Evolutionary conservation across 2,888 invertebrate genomes (phyloP), one percentile per base, ranked within the genome.

Genomic region (Globia sparganii): DNA sequence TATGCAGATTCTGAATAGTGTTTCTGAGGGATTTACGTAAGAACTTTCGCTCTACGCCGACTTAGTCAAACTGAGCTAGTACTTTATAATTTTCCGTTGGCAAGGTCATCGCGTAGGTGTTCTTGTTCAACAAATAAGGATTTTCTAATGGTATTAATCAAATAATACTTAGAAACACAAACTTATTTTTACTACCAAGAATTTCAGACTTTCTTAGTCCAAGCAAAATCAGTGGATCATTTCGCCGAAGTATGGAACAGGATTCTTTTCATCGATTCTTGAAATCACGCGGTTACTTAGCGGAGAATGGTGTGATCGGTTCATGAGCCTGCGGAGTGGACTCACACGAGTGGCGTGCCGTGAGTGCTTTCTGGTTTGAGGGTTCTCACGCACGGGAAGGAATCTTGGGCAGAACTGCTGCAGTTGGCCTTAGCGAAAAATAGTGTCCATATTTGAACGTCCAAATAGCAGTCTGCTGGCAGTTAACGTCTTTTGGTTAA

Each of bases 251-350:
- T 70, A 66, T 34, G 71, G 84, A 87, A 80, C 72, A 79, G 80
- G 80, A 34, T 81, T 85, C 81, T 74, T 87, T 85, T 84, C 84
- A 87, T 87, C 86, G 83, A 80, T 83, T 85, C 78, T 83, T 87
- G 88, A 91, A 91, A 90, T 90, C 88, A 90, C 88, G 80, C 84
- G 91, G 91, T 92, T 92, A 93, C 93, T 93, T 92, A 93, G 91
- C 89, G 80, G 76, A 86, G 90, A 91, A 90, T 90, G 86, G 78
- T 80, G 83, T 77, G 81, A 85, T 87, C 76, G 80, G 87, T 79
- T 83, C 86, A 77, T 81, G 85, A 80, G 77, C 68, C 76, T 34
- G 80, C 37, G 31, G 81, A 89, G 87, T 88, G 90, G 88, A 89
- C 90, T 86, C 88, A 87, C 87, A 87, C 87, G 90, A 91, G 92